These are phyloP conservation scores for Heliconius melpomene DNA, from an alignment of 1,140 invertebrate species.

Conservation along the genomic window DNA sequence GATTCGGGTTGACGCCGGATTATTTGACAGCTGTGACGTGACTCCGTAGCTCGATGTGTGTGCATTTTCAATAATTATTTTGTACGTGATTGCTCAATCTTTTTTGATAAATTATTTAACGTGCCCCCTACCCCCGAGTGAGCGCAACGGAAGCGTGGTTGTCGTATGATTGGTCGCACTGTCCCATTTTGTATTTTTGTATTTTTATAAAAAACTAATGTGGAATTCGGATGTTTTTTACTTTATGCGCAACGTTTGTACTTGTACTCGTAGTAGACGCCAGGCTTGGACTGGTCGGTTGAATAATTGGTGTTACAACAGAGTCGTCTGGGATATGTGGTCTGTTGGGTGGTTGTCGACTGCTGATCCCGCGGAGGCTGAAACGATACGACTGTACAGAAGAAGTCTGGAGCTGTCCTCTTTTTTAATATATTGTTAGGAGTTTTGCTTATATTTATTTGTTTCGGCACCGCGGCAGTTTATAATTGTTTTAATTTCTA, in stretches of 20 bases:
- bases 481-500: constrained; percentile 52
- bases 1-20: constrained; percentile 42
- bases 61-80: constrained; percentile 60
- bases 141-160: constrained; percentile 58
- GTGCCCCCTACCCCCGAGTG: constrained; percentile 57
- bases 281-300: not conserved
- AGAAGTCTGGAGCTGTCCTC: constrained; percentile 47
- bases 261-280: not conserved
- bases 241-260: constrained; percentile 65
- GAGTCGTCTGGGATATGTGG: constrained; percentile 75
- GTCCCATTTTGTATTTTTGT: constrained; percentile 81
- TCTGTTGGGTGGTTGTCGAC: constrained; percentile 52
- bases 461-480: constrained; percentile 39
- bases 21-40: constrained; percentile 17
- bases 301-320: constrained; percentile 45
- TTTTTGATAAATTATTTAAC: constrained; percentile 63
- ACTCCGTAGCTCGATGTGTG: constrained; percentile 42
- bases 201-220: constrained; percentile 78
- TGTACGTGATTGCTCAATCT: constrained; percentile 70
- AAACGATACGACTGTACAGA: constrained; percentile 47
- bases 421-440: constrained; percentile 35
- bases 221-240: constrained; percentile 76
- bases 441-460: constrained; percentile 39
- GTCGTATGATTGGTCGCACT: constrained; percentile 66
- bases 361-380: not conserved